Percentiles rank a stretch among this genome's conserved stretches.
phyloP scores from a whole-genome alignment of 2,797 vertebrate genomes.

The Hippopotamyrus pictus region DNA sequence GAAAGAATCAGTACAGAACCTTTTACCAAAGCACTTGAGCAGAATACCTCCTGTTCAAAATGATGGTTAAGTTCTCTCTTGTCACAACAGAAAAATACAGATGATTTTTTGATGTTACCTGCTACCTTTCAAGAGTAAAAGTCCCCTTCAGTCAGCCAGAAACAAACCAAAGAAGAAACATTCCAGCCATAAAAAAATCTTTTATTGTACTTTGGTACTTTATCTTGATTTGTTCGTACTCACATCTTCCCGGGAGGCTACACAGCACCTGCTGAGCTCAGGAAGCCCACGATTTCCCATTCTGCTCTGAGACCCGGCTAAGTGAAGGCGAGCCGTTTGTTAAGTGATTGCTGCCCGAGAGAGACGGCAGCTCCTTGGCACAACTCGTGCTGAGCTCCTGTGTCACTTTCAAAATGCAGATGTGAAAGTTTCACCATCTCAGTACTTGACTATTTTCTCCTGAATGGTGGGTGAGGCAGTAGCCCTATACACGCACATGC shows the following conservation, averaged over 20 bases:
- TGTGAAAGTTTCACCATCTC: not conserved
- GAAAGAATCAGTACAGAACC: not conserved
- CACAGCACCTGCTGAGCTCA: not conserved
- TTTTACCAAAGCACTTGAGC: not conserved
- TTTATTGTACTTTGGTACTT: not conserved
- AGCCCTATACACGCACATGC: not conserved
- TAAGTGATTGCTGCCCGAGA: not conserved
- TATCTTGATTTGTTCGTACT: constrained; percentile 2
- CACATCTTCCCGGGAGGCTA: not conserved
- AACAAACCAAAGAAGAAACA: not conserved
- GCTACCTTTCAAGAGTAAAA: not conserved
- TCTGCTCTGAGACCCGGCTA: not conserved
- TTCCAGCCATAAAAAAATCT: not conserved
- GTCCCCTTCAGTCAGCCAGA: not conserved
- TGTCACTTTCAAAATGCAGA: not conserved
- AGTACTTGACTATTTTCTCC: not conserved
- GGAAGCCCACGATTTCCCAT: not conserved
- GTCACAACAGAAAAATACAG: not conserved
- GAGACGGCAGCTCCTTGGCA: not conserved
- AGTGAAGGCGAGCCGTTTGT: not conserved
- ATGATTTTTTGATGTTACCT: not conserved
- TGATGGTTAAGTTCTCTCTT: not conserved
- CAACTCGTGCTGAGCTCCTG: not conserved
- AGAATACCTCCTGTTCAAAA: not conserved
- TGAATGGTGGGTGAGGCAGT: not conserved